Percentiles rank a stretch among this genome's conserved stretches.
phyloP scores from a whole-genome alignment of 2,888 invertebrate species.

The Agrochola lota region DNA sequence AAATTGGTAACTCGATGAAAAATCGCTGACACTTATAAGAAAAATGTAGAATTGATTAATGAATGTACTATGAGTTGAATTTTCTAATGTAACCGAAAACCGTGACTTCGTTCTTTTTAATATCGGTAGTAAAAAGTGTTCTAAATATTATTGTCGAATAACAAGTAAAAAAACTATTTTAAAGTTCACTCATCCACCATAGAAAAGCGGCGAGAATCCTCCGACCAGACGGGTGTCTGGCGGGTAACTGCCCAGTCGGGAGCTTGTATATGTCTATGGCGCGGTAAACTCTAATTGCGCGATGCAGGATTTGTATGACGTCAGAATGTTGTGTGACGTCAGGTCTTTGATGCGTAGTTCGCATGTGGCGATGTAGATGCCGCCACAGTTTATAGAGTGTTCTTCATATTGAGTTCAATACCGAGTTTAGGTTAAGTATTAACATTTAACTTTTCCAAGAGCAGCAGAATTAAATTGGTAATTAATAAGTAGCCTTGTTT shows the following conservation, averaged over 20 bases:
- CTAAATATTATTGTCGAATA: background rate
- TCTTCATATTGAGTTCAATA: background rate
- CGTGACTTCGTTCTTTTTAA: conserved; percentile 19
- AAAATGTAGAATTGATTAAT: conserved; percentile 44
- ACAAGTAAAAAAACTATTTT: background rate
- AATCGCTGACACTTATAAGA: conserved; percentile 21
- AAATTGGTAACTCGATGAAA: conserved; percentile 24
- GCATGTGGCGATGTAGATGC: too few species aligned
- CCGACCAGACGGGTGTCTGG: too few species aligned
- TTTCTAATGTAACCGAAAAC: conserved; percentile 21
- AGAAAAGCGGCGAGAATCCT: too few species aligned
- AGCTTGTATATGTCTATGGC: too few species aligned
- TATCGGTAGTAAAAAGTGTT: background rate
- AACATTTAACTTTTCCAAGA: background rate
- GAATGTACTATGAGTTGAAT: conserved; percentile 34
- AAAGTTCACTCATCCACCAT: too few species aligned
- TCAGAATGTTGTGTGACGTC: too few species aligned
- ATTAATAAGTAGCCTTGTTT: background rate
- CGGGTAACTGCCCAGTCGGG: too few species aligned
- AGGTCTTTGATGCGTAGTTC: too few species aligned
- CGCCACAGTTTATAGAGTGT: too few species aligned
- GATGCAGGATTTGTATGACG: too few species aligned
- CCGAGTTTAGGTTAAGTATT: background rate
- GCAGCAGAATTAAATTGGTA: background rate
- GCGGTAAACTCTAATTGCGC: too few species aligned